Percentiles rank a stretch among this genome's conserved stretches.
Evolutionary conservation across 1,140 invertebrate species (phyloP).

Genomic region (Drosophila tsacasi): DNA sequence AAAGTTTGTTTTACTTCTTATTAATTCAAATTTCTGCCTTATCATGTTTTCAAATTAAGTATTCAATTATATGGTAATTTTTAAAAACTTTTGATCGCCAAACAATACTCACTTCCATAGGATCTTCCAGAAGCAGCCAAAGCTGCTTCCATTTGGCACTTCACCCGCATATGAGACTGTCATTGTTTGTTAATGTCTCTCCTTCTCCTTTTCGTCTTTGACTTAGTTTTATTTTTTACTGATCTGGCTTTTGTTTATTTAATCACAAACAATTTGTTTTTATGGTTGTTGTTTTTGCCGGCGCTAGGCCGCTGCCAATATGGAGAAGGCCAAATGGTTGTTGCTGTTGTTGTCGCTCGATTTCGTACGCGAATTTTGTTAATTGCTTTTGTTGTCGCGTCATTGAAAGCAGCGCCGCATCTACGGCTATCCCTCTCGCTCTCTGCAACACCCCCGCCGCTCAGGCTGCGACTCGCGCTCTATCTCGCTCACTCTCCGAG

Average conservation of each 20-base stretch:
- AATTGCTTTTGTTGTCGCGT: constrained; percentile 45
- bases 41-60: not conserved
- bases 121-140: constrained; percentile 95
- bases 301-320: constrained; percentile 39
- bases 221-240: constrained; percentile 34
- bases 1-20: no score
- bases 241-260: constrained; percentile 44
- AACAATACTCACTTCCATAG: constrained; percentile 91
- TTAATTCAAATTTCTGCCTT: not conserved
- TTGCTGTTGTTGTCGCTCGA: constrained; percentile 23
- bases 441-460: constrained; percentile 14
- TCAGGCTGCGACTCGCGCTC: not conserved
- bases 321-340: constrained; percentile 48
- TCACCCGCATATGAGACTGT: constrained; percentile 94
- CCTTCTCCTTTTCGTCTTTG: not conserved
- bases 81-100: not conserved
- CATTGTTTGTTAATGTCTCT: constrained; percentile 86
- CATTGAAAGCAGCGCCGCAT: constrained; percentile 63
- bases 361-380: constrained; percentile 62
- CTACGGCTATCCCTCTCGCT: constrained; percentile 25
- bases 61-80: not conserved
- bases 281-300: constrained; percentile 41
- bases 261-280: constrained; percentile 32
- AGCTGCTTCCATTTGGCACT: constrained; percentile 95
- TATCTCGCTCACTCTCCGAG: constrained; percentile 21